These are phyloP conservation scores for Drosophila nikananu DNA, from an alignment of 1,140 invertebrate species.

Conservation along the genomic window DNA sequence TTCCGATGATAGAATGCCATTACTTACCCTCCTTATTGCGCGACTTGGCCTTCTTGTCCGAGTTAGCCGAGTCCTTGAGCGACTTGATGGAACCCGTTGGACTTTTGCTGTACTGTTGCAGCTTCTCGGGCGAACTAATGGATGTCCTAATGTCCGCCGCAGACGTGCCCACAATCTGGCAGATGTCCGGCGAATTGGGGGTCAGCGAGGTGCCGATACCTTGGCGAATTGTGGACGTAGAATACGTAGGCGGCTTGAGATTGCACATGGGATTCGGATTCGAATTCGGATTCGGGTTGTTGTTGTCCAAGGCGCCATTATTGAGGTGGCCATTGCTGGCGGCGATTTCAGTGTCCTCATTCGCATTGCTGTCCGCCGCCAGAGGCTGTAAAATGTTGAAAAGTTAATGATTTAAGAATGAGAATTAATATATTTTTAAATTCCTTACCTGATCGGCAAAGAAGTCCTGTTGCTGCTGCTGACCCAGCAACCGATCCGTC, in stretches of 20 bases:
- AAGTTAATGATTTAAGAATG: background rate
- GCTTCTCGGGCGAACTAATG: slow-evolving; percentile 73
- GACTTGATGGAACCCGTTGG: slow-evolving; percentile 83
- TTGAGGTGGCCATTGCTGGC: slow-evolving; percentile 51
- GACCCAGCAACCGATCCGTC: slow-evolving; percentile 94
- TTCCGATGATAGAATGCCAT: background rate
- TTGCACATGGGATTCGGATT: slow-evolving; percentile 63
- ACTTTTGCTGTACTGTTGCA: slow-evolving; percentile 79
- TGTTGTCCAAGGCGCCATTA: slow-evolving; percentile 58
- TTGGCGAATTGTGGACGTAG: slow-evolving; percentile 79
- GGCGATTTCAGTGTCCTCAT: slow-evolving; percentile 55
- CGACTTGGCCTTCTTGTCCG: slow-evolving; percentile 81
- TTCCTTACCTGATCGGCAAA: slow-evolving; percentile 91
- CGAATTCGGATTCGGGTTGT: slow-evolving; percentile 67
- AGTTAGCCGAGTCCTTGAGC: slow-evolving; percentile 76
- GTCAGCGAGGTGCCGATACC: slow-evolving; percentile 80
- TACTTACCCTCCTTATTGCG: slow-evolving; percentile 84
- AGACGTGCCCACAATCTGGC: slow-evolving; percentile 74
- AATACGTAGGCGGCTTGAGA: slow-evolving; percentile 71
- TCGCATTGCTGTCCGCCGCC: slow-evolving; percentile 69
- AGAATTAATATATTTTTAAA: background rate
- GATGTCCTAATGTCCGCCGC: slow-evolving; percentile 48
- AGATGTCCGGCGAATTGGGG: slow-evolving; percentile 78
- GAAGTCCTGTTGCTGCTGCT: slow-evolving; percentile 92
- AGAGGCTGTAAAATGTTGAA: slow-evolving; percentile 7